Evolutionary conservation across 2,888 invertebrate genomes (phyloP), one percentile per base, ranked within the genome.

Genomic region (Ectemnius lituratus): DNA sequence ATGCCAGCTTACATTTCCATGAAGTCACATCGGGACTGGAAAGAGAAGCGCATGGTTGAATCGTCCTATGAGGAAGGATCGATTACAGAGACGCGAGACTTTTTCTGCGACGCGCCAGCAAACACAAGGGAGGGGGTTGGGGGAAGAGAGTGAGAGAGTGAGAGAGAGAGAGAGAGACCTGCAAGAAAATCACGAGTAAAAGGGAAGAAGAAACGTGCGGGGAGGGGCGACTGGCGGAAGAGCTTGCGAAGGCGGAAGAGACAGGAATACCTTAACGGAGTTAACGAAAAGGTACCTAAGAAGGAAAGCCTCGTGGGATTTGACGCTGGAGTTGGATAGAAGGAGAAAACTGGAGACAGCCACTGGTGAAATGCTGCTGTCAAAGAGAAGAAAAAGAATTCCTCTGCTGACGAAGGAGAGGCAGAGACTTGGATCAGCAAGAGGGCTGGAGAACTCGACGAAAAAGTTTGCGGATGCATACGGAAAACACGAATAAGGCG

Each of bases 251-350:
- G 37, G 16, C 20, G 16, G 27, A 59, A 65, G 58, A 70, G 49
- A 63, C 52, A 62, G 68, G 69, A 68, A 81, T 64, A 69, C 66
- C 67, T 73, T 76, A 76, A 80, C 67, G 70, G 74, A 80, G 72
- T 82, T 82, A 84, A 78, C 76, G 77, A 83, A 83, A 79, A 74
- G 77, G 79, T 75, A 81, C 59, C 74, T 69, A 63, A 76, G 65
- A 75, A 68, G 78, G 28, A 78, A 82, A 79, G 81, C 76, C 80
- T 76, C 76, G 63, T 69, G 78, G 79, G 84, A 81, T 80, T 78
- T 77, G 67, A 20, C 28, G 47, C 46, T 8, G 37, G 18, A 28
- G 13, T n/a, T 11, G 56, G 56, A 37, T 13, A 65, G 52, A 16
- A 14, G n/a, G n/a, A 52, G 52, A 52, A 16, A 16, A 52, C 14